Evolutionary conservation across 2,113 vertebrate genomes (phyloP).

Genomic region (Ochotona princeps): DNA sequence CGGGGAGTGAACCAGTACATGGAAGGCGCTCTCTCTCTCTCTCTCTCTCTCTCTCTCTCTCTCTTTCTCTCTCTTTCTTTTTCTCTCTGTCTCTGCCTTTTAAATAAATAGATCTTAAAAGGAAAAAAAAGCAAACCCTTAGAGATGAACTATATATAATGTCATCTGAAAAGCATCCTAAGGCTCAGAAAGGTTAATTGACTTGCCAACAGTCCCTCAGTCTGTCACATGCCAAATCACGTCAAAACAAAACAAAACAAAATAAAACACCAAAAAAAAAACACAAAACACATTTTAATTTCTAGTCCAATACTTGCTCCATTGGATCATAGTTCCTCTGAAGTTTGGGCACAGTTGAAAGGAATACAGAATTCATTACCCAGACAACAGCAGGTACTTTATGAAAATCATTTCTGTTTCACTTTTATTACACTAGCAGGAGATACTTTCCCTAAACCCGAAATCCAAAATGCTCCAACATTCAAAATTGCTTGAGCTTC

Average conservation of each 20-base stretch:
- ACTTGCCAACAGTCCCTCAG: neutral
- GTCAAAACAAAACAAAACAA: neutral
- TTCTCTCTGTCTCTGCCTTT: neutral
- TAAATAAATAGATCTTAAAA: too few species aligned
- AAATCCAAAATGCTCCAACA: too few species aligned
- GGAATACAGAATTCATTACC: neutral
- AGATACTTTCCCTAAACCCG: too few species aligned
- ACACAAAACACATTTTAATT: neutral
- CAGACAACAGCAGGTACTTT: neutral
- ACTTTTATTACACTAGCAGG: neutral
- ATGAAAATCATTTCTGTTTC: neutral
- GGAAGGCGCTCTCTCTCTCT: too few species aligned
- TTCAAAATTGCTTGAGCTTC: too few species aligned
- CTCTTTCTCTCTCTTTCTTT: too few species aligned
- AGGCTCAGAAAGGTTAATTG: neutral
- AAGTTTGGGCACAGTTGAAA: neutral
- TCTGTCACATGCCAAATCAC: neutral
- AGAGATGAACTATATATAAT: neutral
- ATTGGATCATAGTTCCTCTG: neutral
- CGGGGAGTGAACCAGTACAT: too few species aligned
- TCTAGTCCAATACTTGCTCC: neutral
- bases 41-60: too few species aligned
- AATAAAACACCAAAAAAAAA: too few species aligned
- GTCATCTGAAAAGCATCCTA: neutral
- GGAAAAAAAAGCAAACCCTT: neutral